Conservation (phyloP, 2,797 vertebrate genomes). For the Rhinichthys osculus region DNA sequence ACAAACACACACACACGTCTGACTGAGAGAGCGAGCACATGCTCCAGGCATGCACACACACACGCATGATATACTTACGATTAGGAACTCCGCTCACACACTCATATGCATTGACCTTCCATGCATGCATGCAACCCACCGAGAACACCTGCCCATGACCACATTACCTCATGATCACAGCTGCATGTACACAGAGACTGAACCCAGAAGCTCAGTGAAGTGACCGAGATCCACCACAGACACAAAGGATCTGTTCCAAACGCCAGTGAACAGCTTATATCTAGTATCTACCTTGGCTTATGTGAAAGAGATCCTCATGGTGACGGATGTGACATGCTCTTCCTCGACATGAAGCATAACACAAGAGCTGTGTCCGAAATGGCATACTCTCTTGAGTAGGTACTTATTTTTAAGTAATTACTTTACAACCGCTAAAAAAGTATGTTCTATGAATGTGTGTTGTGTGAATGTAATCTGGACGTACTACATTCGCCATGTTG, state of each 20-base stretch:
- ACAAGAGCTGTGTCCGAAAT: background rate
- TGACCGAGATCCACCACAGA: constrained; percentile 66
- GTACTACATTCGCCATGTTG: background rate
- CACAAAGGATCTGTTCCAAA: constrained; percentile 46
- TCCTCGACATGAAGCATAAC: background rate
- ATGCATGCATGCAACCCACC: constrained; percentile 36
- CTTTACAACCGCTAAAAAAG: background rate
- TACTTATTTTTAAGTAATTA: background rate
- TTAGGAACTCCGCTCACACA: constrained; percentile 33
- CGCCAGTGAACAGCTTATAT: background rate
- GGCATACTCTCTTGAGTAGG: background rate
- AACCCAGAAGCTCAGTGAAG: constrained; percentile 73
- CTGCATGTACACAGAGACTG: constrained; percentile 76
- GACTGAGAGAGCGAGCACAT: constrained; percentile 76
- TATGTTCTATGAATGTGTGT: background rate
- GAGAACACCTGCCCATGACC: constrained; percentile 67
- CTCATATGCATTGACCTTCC: constrained; percentile 31
- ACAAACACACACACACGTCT: constrained; percentile 82
- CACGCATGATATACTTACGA: constrained; percentile 56
- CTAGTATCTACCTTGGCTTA: background rate
- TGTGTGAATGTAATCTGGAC: background rate
- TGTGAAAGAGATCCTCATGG: background rate
- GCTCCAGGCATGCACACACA: constrained; percentile 69
- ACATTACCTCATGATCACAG: constrained; percentile 82
- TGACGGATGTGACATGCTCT: background rate